These are phyloP conservation scores for Sakesphorus luctuosus DNA, from an alignment of 2,113 vertebrate species.

Conservation along the genomic window DNA sequence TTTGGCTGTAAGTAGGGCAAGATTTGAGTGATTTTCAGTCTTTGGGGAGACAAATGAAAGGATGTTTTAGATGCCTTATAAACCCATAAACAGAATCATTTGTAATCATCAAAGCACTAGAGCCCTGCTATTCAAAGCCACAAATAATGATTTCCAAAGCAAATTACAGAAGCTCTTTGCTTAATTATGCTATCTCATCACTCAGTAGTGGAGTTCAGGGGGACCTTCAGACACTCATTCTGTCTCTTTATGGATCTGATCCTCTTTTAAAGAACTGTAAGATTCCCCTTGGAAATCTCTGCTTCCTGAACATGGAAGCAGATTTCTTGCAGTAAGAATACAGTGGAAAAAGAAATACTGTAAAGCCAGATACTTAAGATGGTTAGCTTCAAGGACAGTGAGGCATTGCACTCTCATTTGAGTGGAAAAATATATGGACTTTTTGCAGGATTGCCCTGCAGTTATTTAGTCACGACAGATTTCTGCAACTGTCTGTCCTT, in stretches of 20 bases:
- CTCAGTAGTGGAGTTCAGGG: neutral
- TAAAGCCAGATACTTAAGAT: neutral
- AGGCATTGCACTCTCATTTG: neutral
- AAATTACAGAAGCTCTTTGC: conserved; percentile 22
- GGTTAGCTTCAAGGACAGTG: neutral
- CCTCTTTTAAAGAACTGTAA: neutral
- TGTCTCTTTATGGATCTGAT: neutral
- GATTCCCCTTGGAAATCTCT: neutral
- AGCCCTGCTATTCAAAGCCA: neutral
- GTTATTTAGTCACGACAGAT: neutral
- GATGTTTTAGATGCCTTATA: neutral
- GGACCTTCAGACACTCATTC: neutral
- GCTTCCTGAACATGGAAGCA: neutral
- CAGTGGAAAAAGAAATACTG: neutral
- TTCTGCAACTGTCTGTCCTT: neutral
- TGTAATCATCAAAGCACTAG: neutral
- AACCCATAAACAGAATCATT: neutral
- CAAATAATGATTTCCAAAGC: neutral
- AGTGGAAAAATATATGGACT: neutral
- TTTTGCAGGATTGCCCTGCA: neutral
- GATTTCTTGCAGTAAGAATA: neutral
- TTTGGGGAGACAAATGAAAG: neutral
- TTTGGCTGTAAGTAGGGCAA: neutral
- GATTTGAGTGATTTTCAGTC: neutral
- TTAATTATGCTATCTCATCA: neutral